These are phyloP conservation scores for Mythimna albipuncta DNA, from an alignment of 2,888 invertebrate genomes.

Conservation along the genomic window DNA sequence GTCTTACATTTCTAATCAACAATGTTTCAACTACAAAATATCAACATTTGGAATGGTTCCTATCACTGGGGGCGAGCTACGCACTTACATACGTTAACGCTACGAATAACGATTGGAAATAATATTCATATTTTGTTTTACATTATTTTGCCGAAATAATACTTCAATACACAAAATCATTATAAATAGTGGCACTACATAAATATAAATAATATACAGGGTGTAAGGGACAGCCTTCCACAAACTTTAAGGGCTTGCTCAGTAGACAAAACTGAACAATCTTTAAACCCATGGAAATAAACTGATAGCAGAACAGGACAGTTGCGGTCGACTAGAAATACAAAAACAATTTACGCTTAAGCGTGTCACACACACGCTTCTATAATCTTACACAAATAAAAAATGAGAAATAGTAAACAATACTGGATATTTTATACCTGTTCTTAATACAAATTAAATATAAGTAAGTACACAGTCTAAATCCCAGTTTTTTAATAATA, in stretches of 20 bases:
- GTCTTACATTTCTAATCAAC: slow-evolving; percentile 88
- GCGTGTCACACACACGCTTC: too few species aligned
- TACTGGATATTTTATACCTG: slow-evolving; percentile 1
- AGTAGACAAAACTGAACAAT: too few species aligned
- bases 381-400: neutral
- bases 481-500: neutral
- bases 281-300: neutral
- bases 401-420: slow-evolving; percentile 15
- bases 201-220: neutral
- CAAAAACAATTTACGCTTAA: neutral
- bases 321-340: neutral
- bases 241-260: too few species aligned
- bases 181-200: neutral
- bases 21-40: slow-evolving; percentile 81
- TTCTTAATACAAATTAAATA: slow-evolving; percentile 11
- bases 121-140: neutral
- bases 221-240: too few species aligned
- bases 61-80: slow-evolving; percentile 60
- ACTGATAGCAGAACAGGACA: neutral
- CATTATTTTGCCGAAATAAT: neutral
- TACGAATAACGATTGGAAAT: neutral
- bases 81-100: neutral
- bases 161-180: neutral
- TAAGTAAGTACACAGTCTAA: neutral
- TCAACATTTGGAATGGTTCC: slow-evolving; percentile 76